Conservation (phyloP, 1,140 invertebrate species). For the Drosophila seguyi region DNA sequence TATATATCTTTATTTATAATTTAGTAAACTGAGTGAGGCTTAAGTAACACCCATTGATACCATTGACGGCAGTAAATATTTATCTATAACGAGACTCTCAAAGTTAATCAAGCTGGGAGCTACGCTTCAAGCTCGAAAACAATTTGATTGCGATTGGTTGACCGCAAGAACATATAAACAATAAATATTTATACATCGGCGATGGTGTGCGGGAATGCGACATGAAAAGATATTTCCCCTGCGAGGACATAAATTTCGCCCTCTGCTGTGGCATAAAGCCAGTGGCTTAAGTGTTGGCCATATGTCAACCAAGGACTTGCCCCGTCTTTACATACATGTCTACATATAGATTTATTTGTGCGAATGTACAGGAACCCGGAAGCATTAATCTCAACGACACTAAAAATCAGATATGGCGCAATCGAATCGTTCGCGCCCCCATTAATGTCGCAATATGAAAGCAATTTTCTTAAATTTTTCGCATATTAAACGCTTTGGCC, state of each 20-base stretch:
- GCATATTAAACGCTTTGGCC: slow-evolving; percentile 78
- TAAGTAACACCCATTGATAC: slow-evolving; percentile 5
- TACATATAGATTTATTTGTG: slow-evolving; percentile 25
- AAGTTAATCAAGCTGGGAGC: slow-evolving; percentile 45
- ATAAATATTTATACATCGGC: slow-evolving; percentile 52
- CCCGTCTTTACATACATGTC: slow-evolving; percentile 20
- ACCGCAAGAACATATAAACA: slow-evolving; percentile 58
- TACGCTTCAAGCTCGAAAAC: slow-evolving; percentile 39
- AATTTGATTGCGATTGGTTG: slow-evolving; percentile 51
- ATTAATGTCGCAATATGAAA: slow-evolving; percentile 82
- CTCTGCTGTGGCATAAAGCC: slow-evolving; percentile 57
- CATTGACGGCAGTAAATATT: slow-evolving; percentile 19
- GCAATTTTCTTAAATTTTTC: slow-evolving; percentile 82
- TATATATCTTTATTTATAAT: neutral
- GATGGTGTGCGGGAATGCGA: slow-evolving; percentile 13
- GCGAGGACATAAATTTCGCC: slow-evolving; percentile 57
- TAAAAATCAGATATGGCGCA: slow-evolving; percentile 75
- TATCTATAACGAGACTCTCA: slow-evolving; percentile 35
- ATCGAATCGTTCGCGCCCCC: slow-evolving; percentile 58
- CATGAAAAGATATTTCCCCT: slow-evolving; percentile 37
- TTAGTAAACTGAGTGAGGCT: neutral
- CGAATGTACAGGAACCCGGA: slow-evolving; percentile 18
- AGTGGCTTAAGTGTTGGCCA: slow-evolving; percentile 66
- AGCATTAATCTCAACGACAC: slow-evolving; percentile 80
- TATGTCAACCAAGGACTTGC: slow-evolving; percentile 59